phyloP scores from a whole-genome alignment of 2,797 vertebrate species.

The Labeo calbasu region DNA sequence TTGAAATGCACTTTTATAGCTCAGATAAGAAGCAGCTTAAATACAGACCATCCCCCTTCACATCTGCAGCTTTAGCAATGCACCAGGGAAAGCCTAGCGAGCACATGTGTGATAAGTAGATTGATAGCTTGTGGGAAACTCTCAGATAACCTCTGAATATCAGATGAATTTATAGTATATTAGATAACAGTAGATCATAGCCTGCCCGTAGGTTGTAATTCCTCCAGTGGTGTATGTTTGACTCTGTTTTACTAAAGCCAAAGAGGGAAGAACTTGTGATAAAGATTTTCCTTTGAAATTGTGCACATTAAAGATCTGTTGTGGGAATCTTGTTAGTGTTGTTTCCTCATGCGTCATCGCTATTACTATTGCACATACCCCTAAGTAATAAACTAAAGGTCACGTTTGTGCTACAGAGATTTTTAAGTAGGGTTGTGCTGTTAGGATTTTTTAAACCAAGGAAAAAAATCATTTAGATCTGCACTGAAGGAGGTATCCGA shows the following conservation, averaged over 20 bases:
- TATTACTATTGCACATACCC: neutral
- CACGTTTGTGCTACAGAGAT: neutral
- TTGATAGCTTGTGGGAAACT: conserved; percentile 44
- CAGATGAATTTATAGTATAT: conserved; percentile 26
- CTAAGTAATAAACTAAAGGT: neutral
- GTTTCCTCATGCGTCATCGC: neutral
- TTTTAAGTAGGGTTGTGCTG: neutral
- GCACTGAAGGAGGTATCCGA: neutral
- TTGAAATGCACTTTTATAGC: conserved; percentile 28
- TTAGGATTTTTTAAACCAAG: neutral
- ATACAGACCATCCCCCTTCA: conserved; percentile 25
- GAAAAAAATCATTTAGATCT: neutral
- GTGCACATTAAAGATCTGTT: neutral
- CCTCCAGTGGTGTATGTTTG: conserved; percentile 3
- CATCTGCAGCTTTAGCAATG: conserved; percentile 36
- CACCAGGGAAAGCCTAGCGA: conserved; percentile 32
- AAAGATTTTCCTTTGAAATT: neutral
- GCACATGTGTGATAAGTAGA: conserved; percentile 27
- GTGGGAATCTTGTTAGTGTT: neutral
- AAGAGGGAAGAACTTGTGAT: neutral
- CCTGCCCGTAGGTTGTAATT: neutral
- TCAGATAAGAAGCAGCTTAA: conserved; percentile 32
- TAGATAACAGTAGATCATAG: conserved; percentile 27
- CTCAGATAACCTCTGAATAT: conserved; percentile 13
- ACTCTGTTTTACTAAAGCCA: neutral